phyloP scores from a whole-genome alignment of 2,113 vertebrate species.

The Bubo bubo region DNA sequence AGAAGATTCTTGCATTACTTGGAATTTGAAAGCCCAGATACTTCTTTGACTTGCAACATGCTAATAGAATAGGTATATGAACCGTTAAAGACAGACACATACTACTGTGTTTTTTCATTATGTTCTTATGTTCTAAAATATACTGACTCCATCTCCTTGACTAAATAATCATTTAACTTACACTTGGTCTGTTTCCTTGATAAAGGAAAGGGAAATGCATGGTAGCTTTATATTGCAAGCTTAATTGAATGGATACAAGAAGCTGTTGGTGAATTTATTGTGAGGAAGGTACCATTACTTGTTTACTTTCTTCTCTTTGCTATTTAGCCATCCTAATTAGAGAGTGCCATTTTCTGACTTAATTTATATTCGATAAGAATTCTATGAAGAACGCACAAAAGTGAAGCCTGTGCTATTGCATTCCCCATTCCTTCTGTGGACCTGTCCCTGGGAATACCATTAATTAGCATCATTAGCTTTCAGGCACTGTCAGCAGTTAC shows the following conservation, averaged over 20 bases:
- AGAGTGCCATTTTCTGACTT: slow-evolving; percentile 16
- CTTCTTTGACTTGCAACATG: neutral
- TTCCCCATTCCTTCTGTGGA: neutral
- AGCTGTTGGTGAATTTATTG: neutral
- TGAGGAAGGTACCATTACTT: neutral
- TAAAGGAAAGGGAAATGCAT: neutral
- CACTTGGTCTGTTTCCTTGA: neutral
- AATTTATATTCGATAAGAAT: neutral
- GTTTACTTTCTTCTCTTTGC: neutral
- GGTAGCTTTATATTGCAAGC: neutral
- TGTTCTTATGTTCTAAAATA: neutral
- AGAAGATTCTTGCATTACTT: neutral
- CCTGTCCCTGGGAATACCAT: slow-evolving; percentile 28
- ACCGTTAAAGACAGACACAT: neutral
- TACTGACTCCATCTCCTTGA: neutral
- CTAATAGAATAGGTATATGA: neutral
- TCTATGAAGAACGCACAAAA: slow-evolving; percentile 2
- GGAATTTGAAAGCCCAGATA: neutral
- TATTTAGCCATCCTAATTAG: slow-evolving; percentile 29
- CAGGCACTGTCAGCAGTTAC: slow-evolving; percentile 58
- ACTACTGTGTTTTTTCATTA: neutral
- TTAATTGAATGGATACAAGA: neutral
- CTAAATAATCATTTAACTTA: neutral
- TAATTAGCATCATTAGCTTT: slow-evolving; percentile 74
- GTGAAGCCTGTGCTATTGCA: neutral